phyloP scores from a whole-genome alignment of 2,113 vertebrate genomes.

The Colinus virginianus region DNA sequence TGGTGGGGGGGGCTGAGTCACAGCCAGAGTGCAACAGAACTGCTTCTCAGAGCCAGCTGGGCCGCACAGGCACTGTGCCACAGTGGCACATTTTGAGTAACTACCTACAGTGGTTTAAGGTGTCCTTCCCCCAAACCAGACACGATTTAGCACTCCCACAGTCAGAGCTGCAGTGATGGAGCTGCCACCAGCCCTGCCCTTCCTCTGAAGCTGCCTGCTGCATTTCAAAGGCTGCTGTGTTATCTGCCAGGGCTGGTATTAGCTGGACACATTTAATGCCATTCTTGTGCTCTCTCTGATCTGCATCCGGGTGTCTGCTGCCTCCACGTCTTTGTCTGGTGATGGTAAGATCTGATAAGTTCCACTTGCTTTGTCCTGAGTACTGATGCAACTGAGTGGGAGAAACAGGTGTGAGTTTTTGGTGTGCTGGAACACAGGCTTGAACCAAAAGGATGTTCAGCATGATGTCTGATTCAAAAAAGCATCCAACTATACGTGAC shows the following conservation, averaged over 20 bases:
- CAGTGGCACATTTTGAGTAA: accelerated
- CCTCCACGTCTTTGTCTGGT: not conserved
- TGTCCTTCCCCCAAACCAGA: not conserved
- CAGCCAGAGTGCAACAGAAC: accelerated
- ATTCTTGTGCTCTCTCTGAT: not conserved
- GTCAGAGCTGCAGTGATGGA: not conserved
- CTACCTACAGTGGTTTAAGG: not conserved
- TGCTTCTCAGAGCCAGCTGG: not conserved
- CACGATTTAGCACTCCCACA: not conserved
- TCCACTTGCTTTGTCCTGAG: accelerated
- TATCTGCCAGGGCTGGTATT: not conserved
- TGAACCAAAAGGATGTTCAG: not conserved
- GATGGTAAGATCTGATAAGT: not conserved
- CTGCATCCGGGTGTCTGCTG: not conserved
- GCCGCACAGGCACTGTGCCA: accelerated
- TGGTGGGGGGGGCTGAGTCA: not conserved
- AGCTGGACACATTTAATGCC: not conserved
- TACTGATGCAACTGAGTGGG: not conserved
- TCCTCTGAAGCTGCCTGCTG: not conserved
- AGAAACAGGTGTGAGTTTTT: not conserved
- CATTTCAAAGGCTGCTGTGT: accelerated
- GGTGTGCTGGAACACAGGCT: not conserved
- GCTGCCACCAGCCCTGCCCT: not conserved
- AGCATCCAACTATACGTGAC: not conserved
- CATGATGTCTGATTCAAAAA: not conserved